A percentile compares a stretch with the other conserved stretches of the same genome.
Conservation (phyloP, 2,113 vertebrate genomes). For the Neopipo cinnamomea region DNA sequence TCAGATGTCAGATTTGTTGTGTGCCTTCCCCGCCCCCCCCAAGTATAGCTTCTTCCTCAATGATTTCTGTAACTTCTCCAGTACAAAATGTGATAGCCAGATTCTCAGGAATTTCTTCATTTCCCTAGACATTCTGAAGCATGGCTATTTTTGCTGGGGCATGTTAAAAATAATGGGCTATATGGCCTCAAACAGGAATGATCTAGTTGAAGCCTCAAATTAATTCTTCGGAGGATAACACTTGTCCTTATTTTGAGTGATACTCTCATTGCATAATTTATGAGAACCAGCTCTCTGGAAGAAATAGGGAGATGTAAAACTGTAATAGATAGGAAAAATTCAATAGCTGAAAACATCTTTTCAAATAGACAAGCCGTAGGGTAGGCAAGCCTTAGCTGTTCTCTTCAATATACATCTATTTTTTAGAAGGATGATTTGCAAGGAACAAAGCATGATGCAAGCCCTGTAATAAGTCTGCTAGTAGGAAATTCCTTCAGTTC, state of each 20-base stretch:
- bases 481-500: neutral
- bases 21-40: neutral
- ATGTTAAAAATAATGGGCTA: conserved; percentile 17
- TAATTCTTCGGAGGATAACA: neutral
- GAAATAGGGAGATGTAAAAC: neutral
- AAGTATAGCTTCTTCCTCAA: neutral
- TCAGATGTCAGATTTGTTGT: neutral
- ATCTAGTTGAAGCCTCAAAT: neutral
- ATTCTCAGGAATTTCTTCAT: neutral
- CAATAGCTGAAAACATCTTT: neutral
- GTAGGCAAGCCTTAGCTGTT: neutral
- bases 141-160: neutral
- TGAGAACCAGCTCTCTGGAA: conserved; percentile 4
- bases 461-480: neutral
- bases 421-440: neutral
- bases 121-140: neutral
- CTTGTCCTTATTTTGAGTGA: conserved; percentile 8
- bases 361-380: neutral
- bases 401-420: neutral
- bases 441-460: neutral
- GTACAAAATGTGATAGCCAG: neutral
- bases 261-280: neutral
- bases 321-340: neutral
- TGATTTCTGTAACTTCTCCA: neutral
- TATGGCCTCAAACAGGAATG: neutral